Percentiles rank a stretch among this genome's conserved stretches.
Conservation (phyloP, 2,113 vertebrate species). For the Anser brachyrhynchus region DNA sequence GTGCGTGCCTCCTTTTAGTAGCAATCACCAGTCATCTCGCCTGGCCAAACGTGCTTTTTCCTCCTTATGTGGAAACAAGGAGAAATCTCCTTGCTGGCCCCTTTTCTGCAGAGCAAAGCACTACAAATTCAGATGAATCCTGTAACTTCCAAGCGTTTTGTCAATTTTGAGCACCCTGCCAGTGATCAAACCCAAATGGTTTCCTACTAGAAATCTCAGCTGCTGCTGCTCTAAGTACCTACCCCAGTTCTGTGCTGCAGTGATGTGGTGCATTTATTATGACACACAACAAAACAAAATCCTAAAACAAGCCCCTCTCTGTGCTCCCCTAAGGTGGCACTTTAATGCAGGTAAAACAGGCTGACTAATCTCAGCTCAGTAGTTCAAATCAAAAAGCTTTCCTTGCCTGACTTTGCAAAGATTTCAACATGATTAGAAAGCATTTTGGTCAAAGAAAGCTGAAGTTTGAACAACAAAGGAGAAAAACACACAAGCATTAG, state of each 20-base stretch:
- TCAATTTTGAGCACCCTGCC: not conserved
- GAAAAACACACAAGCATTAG: not conserved
- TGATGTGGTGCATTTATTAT: not conserved
- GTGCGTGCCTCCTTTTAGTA: not conserved
- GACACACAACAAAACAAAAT: not conserved
- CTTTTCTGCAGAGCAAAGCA: not conserved
- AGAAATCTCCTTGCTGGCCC: not conserved
- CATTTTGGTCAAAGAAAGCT: not conserved
- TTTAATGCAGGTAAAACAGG: not conserved
- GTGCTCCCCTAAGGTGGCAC: not conserved
- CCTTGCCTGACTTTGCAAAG: not conserved
- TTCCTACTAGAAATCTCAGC: not conserved
- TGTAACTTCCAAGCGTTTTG: not conserved
- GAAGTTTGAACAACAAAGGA: not conserved
- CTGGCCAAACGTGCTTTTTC: conserved; percentile 7
- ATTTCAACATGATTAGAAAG: not conserved
- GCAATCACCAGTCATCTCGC: not conserved
- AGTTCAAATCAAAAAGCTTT: not conserved
- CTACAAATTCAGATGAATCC: not conserved
- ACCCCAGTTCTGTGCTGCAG: not conserved
- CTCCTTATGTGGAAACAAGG: not conserved
- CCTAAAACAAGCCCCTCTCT: accelerated
- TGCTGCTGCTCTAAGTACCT: not conserved
- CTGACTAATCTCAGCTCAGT: not conserved
- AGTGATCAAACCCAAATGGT: not conserved